Conservation (phyloP, 1,140 invertebrate genomes). For the Neomicropteryx cornuta region DNA sequence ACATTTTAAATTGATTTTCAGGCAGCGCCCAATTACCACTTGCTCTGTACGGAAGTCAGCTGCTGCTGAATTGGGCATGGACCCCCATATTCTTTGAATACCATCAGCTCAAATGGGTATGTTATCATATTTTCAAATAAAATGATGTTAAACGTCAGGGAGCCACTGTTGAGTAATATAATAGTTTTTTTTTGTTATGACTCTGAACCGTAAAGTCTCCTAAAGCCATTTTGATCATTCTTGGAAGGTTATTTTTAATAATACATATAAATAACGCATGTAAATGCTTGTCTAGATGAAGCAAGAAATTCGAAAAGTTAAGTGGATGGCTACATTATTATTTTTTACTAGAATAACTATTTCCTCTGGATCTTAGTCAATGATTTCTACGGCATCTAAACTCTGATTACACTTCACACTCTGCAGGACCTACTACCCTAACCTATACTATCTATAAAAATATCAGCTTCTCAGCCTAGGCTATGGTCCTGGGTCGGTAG, state of each 20-base stretch:
- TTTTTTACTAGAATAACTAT: too few species aligned
- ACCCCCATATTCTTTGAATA: constrained; percentile 74
- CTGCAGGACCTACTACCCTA: too few species aligned
- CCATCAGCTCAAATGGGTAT: constrained; percentile 63
- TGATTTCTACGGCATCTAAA: too few species aligned
- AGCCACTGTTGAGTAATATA: not conserved
- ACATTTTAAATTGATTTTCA: too few species aligned
- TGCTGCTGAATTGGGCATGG: constrained; percentile 80
- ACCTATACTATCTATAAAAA: too few species aligned
- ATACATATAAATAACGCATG: not conserved
- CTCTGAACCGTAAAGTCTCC: not conserved
- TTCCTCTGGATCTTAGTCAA: too few species aligned
- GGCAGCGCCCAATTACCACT: constrained; percentile 50
- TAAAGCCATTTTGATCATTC: not conserved
- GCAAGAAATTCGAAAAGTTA: too few species aligned
- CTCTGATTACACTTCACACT: too few species aligned
- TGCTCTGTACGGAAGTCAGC: constrained; percentile 60
- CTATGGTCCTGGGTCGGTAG: too few species aligned
- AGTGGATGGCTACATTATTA: too few species aligned
- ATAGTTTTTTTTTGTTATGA: not conserved
- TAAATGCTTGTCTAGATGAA: constrained; percentile 1
- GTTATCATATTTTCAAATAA: constrained; percentile 12
- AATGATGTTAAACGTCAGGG: not conserved
- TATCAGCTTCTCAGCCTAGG: too few species aligned
- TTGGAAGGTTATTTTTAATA: not conserved